Evolutionary conservation across 2,888 invertebrate genomes (phyloP).

Genomic region (Polylopha cassiicola): DNA sequence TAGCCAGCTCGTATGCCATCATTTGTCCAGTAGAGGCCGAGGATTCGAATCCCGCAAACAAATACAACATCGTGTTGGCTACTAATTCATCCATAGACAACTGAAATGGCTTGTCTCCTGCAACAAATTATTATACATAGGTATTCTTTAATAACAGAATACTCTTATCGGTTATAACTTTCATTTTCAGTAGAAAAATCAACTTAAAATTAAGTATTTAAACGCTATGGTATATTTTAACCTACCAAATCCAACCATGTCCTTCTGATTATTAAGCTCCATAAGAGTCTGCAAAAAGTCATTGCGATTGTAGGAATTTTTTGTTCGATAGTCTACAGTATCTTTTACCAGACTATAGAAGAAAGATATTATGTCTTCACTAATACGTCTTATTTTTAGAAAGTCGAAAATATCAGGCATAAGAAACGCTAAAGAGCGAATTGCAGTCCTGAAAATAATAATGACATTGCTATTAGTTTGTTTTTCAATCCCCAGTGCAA

Average conservation of each 20-base stretch:
- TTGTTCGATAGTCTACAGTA: constrained; percentile 55
- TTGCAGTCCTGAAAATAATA: constrained; percentile 57
- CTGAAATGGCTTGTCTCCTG: constrained; percentile 26
- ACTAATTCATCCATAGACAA: constrained; percentile 69
- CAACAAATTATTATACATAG: too few species aligned
- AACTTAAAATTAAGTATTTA: too few species aligned
- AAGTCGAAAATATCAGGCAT: constrained; percentile 57
- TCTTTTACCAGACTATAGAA: constrained; percentile 58
- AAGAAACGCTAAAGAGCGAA: constrained; percentile 61
- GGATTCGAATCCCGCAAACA: constrained; percentile 81
- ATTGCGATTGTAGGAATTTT: constrained; percentile 53
- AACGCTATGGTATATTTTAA: too few species aligned
- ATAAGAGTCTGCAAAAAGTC: constrained; percentile 77
- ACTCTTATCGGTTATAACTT: too few species aligned
- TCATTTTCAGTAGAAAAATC: too few species aligned
- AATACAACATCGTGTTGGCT: constrained; percentile 76
- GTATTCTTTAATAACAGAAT: too few species aligned
- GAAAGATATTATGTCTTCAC: constrained; percentile 54
- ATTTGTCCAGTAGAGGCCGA: constrained; percentile 79
- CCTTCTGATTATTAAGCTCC: constrained; percentile 58
- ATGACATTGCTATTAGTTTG: too few species aligned
- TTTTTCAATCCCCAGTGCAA: too few species aligned
- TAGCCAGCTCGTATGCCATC: constrained; percentile 70
- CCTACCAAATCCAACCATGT: too few species aligned
- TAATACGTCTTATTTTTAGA: constrained; percentile 55